These are phyloP conservation scores for Lordiphosa fenestrarum DNA, from an alignment of 2,888 invertebrate species.

Conservation along the genomic window DNA sequence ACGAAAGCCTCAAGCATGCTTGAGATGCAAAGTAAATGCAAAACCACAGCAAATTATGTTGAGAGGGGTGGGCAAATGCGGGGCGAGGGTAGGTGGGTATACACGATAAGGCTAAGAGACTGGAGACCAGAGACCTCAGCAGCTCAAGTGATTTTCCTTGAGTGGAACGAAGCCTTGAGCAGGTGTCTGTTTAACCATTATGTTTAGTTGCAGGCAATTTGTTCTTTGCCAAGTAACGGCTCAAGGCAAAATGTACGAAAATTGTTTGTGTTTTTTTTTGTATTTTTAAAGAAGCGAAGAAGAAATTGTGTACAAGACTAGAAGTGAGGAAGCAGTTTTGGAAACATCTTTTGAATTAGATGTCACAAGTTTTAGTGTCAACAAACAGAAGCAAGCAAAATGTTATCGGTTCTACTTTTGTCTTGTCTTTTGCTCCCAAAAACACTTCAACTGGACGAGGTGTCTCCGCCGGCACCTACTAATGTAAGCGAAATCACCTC, in stretches of 20 bases:
- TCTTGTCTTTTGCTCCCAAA: too few species aligned
- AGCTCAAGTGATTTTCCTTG: constrained; percentile 66
- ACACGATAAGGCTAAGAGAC: neutral
- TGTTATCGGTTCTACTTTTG: too few species aligned
- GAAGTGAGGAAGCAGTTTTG: too few species aligned
- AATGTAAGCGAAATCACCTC: too few species aligned
- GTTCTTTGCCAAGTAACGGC: constrained; percentile 53
- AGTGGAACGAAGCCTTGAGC: constrained; percentile 57
- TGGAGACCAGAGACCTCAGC: constrained; percentile 24
- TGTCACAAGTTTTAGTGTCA: too few species aligned
- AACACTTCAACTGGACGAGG: too few species aligned
- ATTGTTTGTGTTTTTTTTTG: constrained; percentile 5
- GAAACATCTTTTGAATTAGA: too few species aligned
- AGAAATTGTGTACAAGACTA: neutral
- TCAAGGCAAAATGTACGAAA: constrained; percentile 18
- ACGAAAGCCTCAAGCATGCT: constrained; percentile 57
- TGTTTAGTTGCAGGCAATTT: constrained; percentile 73
- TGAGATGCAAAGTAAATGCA: constrained; percentile 72
- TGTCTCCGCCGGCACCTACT: too few species aligned
- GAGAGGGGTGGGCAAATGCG: constrained; percentile 31
- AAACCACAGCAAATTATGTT: constrained; percentile 74
- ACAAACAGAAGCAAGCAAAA: too few species aligned
- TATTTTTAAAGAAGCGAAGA: constrained; percentile 7
- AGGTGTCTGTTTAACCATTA: constrained; percentile 74
- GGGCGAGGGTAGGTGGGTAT: constrained; percentile 16